These are phyloP conservation scores for Meriones unguiculatus DNA, from an alignment of 2,113 vertebrate genomes.

Conservation along the genomic window DNA sequence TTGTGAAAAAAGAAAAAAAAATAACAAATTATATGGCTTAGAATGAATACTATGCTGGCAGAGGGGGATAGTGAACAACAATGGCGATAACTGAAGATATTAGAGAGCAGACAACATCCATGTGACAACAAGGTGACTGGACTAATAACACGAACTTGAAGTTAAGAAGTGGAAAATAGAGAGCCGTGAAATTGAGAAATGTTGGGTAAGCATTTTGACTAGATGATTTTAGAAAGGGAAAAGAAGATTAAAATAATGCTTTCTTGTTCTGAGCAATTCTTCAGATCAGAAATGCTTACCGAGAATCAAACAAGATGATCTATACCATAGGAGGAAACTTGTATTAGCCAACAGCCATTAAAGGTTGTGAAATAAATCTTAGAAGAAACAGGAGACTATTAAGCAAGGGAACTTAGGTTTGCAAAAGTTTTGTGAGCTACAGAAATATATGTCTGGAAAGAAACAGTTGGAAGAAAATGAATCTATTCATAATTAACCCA, in stretches of 20 bases:
- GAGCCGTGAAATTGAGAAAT: neutral
- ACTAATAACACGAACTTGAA: neutral
- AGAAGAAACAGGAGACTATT: neutral
- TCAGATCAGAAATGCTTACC: conserved; percentile 3
- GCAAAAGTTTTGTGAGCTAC: neutral
- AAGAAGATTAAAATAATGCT: neutral
- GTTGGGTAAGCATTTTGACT: neutral
- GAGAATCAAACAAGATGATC: neutral
- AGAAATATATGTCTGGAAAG: neutral
- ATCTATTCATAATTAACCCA: conserved; percentile 10
- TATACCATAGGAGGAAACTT: neutral
- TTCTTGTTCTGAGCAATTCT: conserved; percentile 12
- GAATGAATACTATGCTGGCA: neutral
- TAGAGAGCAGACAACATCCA: neutral
- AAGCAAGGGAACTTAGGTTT: neutral
- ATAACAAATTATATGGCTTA: neutral
- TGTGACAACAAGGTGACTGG: neutral
- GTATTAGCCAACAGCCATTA: neutral
- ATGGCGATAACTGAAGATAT: neutral
- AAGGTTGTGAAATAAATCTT: conserved; percentile 37
- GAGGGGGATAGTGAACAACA: neutral
- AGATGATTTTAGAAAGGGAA: neutral
- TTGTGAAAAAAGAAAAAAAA: neutral
- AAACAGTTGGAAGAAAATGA: conserved; percentile 44
- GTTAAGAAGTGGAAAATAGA: neutral